Evolutionary conservation across 1,140 invertebrate genomes (phyloP).

Genomic region (Drosophila athabasca): DNA sequence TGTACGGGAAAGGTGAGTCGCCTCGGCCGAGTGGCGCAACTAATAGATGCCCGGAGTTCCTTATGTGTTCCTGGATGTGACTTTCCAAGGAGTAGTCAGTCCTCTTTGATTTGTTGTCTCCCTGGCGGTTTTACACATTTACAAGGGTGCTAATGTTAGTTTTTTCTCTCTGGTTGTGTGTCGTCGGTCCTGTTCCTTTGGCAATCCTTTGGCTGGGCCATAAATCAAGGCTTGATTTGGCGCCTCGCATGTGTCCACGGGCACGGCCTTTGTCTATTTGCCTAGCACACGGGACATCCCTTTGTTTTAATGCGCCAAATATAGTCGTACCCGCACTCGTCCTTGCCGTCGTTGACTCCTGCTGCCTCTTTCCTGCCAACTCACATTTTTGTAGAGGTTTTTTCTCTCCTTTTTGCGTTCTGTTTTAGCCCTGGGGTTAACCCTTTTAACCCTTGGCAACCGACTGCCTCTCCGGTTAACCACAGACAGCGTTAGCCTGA

Average conservation of each 20-base stretch:
- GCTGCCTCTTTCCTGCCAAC: constrained; percentile 12
- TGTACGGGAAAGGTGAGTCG: constrained; percentile 1
- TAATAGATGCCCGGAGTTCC: constrained; percentile 65
- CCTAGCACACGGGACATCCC: constrained; percentile 68
- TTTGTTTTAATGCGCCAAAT: constrained; percentile 80
- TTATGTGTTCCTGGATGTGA: constrained; percentile 23
- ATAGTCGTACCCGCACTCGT: constrained; percentile 56
- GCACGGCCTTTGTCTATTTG: constrained; percentile 71
- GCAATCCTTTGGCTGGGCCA: constrained; percentile 64
- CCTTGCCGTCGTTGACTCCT: constrained; percentile 35
- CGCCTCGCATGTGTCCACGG: constrained; percentile 61
- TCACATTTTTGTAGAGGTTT: constrained; percentile 12
- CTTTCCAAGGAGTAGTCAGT: constrained; percentile 13
- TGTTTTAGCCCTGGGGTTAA: constrained; percentile 65
- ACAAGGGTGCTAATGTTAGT: constrained; percentile 82
- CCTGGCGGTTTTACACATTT: constrained; percentile 78
- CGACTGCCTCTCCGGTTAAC: constrained; percentile 66
- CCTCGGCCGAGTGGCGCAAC: constrained; percentile 61
- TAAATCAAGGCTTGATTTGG: constrained; percentile 81
- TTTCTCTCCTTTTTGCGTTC: constrained; percentile 30
- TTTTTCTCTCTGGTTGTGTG: constrained; percentile 32
- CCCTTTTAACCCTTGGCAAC: constrained; percentile 76
- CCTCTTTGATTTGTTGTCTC: constrained; percentile 67
- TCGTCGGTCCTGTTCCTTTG: constrained; percentile 40
- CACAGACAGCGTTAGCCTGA: constrained; percentile 62